phyloP scores from a whole-genome alignment of 2,888 invertebrate genomes.

The Heliconius charithonia region DNA sequence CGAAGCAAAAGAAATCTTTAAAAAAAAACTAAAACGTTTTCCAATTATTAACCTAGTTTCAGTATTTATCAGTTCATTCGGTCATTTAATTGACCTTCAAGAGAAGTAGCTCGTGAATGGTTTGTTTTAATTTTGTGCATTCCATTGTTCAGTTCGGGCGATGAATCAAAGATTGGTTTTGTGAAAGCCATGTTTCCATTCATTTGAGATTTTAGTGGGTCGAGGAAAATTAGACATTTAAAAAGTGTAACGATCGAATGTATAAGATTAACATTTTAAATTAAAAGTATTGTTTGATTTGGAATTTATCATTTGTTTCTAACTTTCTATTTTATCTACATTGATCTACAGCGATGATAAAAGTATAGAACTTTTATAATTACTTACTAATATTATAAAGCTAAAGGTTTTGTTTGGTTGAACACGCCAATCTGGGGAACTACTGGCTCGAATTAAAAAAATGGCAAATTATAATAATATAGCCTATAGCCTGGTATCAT shows the following conservation, averaged over 20 bases:
- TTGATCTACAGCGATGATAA: neutral
- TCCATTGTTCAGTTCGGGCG: conserved; percentile 39
- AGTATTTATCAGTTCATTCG: conserved; percentile 11
- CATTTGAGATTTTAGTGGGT: conserved; percentile 33
- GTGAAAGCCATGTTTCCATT: conserved; percentile 42
- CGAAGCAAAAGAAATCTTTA: neutral
- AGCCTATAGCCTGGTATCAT: no score
- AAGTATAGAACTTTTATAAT: no score
- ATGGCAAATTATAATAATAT: no score
- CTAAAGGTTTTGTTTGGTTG: no score
- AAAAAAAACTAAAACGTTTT: neutral
- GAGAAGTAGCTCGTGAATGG: conserved; percentile 55
- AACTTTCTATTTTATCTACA: neutral
- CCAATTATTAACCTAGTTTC: conserved; percentile 23
- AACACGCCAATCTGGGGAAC: no score
- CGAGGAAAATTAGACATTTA: conserved; percentile 33
- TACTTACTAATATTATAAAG: no score
- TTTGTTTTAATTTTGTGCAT: conserved; percentile 41
- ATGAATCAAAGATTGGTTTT: conserved; percentile 41
- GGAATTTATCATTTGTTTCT: neutral
- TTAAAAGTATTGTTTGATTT: conserved; percentile 2
- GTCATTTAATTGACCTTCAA: conserved; percentile 64
- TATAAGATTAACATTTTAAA: conserved; percentile 18
- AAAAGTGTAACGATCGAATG: conserved; percentile 30
- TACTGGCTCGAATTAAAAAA: no score